Conservation (phyloP, 2,113 vertebrate genomes). For the Alligator mississippiensis region DNA sequence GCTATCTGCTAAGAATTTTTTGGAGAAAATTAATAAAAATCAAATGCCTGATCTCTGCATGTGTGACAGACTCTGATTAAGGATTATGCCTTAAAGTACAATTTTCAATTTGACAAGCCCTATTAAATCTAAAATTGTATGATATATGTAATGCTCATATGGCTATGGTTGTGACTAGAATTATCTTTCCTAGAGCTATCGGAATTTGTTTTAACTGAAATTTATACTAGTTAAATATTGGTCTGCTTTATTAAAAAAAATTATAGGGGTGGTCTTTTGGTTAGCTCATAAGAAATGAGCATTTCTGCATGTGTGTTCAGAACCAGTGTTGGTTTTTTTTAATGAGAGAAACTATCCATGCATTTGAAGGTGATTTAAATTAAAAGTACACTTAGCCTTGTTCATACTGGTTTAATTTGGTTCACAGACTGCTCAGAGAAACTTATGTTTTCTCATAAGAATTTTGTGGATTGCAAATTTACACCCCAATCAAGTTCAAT, state of each 20-base stretch:
- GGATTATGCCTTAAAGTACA: slow-evolving; percentile 56
- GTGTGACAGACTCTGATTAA: slow-evolving; percentile 35
- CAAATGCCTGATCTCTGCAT: slow-evolving; percentile 42
- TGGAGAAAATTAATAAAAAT: slow-evolving; percentile 48
- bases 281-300: slow-evolving; percentile 20
- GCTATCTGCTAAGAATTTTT: slow-evolving; percentile 40
- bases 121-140: slow-evolving; percentile 59
- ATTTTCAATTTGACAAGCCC: slow-evolving; percentile 60
- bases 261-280: neutral
- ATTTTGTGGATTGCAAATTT: neutral
- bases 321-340: neutral
- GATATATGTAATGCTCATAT: slow-evolving; percentile 37
- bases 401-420: neutral
- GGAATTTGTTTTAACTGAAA: slow-evolving; percentile 45
- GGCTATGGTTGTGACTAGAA: slow-evolving; percentile 41
- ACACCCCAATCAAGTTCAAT: neutral
- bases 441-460: neutral
- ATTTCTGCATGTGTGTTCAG: slow-evolving; percentile 6
- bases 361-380: neutral
- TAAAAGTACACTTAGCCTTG: neutral
- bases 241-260: slow-evolving; percentile 33
- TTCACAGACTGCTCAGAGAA: neutral
- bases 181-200: slow-evolving; percentile 52
- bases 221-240: slow-evolving; percentile 44
- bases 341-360: neutral